Conservation (phyloP, 1,140 invertebrate genomes). For the Drosophila bifasciata region DNA sequence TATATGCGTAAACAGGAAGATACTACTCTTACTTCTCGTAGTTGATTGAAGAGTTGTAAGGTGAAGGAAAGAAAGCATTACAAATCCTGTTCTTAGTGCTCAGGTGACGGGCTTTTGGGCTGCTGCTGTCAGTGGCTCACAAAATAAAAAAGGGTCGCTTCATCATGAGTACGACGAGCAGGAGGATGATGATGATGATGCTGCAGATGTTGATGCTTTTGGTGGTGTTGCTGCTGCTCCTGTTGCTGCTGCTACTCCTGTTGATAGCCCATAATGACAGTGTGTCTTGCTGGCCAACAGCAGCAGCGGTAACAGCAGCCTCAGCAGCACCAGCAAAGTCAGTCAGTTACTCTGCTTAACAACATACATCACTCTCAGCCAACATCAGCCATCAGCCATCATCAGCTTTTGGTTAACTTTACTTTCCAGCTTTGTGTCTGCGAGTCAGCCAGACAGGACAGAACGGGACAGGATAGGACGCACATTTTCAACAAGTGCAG, state of each 20-base stretch:
- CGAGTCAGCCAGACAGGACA: background rate
- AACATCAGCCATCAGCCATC: too few relatives aligned
- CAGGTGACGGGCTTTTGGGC: conserved; percentile 25
- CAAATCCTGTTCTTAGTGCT: conserved; percentile 1
- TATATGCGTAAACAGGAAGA: conserved; percentile 44
- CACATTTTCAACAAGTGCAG: conserved; percentile 5
- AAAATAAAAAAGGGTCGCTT: conserved; percentile 20
- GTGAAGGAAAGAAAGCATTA: too few relatives aligned
- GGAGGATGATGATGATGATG: conserved; percentile 22
- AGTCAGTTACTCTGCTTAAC: conserved; percentile 65
- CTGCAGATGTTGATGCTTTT: conserved; percentile 9
- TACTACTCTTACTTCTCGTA: too few relatives aligned
- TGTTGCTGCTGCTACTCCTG: conserved; percentile 46
- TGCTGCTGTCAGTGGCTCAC: conserved; percentile 10
- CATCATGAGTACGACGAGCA: conserved; percentile 15
- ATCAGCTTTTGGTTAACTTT: conserved; percentile 4
- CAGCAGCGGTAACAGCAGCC: too few relatives aligned
- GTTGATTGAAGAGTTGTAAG: too few relatives aligned
- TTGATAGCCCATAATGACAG: conserved; percentile 65
- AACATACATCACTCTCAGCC: conserved; percentile 44
- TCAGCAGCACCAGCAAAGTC: conserved; percentile 2
- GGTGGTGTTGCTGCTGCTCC: conserved; percentile 39
- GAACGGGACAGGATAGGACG: too few relatives aligned
- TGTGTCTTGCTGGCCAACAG: conserved; percentile 37
- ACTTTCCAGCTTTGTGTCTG: background rate